Evolutionary conservation across 1,140 invertebrate species (phyloP).

Genomic region (Anagrus nilaparvatae): DNA sequence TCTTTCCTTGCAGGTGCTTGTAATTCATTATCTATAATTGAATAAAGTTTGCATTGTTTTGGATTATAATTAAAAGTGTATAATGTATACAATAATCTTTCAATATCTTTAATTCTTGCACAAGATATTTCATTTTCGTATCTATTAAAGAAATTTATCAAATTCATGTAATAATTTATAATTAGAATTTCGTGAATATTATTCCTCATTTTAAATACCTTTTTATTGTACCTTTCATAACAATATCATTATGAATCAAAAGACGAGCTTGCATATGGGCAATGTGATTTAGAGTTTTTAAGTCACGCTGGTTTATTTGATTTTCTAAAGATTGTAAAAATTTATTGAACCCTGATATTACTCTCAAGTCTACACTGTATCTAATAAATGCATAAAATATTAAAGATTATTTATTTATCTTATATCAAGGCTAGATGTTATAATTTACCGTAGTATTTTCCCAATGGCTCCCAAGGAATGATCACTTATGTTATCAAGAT

Average conservation of each 20-base stretch:
- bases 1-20: conserved; percentile 30
- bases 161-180: background rate
- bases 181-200: background rate
- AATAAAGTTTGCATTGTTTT: conserved; percentile 34
- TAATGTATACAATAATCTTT: conserved; percentile 45
- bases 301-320: conserved; percentile 25
- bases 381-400: conserved; percentile 12
- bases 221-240: conserved; percentile 30
- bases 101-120: conserved; percentile 52
- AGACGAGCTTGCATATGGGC: conserved; percentile 40
- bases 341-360: conserved; percentile 5
- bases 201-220: conserved; percentile 24
- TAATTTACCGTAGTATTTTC: conserved; percentile 39
- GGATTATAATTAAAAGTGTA: conserved; percentile 40
- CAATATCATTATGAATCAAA: conserved; percentile 32
- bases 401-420: conserved; percentile 6
- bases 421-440: background rate
- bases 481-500: conserved; percentile 38
- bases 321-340: conserved; percentile 11
- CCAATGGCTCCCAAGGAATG: conserved; percentile 43
- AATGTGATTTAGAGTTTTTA: conserved; percentile 43
- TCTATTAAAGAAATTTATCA: conserved; percentile 15
- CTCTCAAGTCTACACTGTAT: conserved; percentile 6
- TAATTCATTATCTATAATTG: conserved; percentile 39
- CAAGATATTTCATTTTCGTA: conserved; percentile 21